Evolutionary conservation across 2,113 vertebrate genomes (phyloP), one percentile per base, ranked within the genome.

Genomic region (Mesitornis unicolor): DNA sequence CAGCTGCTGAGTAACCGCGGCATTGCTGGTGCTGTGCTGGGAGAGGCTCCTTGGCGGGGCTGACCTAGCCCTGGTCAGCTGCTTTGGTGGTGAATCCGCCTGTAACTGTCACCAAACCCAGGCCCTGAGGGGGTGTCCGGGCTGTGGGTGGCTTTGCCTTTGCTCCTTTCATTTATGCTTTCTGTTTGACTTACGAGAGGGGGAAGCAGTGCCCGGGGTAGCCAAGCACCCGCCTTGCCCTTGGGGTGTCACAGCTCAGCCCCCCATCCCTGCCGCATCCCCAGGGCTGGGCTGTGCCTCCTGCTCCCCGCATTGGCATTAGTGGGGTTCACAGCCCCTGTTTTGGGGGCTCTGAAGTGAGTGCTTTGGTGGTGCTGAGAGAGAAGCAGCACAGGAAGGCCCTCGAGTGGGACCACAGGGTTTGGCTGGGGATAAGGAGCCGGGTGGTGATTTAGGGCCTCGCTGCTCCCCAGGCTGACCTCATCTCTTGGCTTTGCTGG

Each of bases 321-420:
- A 7, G 5, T 0, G 28, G 53, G 19, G 63, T 11, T 59, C 68
- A 3, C 57, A 64, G 64, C 54, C 7, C 15, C 43, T 20, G 6
- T 4, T 50, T 6, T 38, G 29, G 47, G 69, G 61, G 13, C 19
- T 43, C 48, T 1, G 1, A 35, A 69, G 47, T 0, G 21, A 21
- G 29, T 29, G 20, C 9, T 29, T 36, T 11, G 54, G 25, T 40
- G 33, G 21, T 63, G 71, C 18, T 1, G 2, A 15, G 59, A 63
- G 10, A 22, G 22, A 12, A 20, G 70, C 1, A 7, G 35, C 5
- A 0, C 13, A 5, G 64, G 13, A 31, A 15, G 6, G 16, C 13
- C 11, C 50, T 1, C 0, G 15, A 19, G 43, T 0, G 0, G 10
- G 15, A 38, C 65, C 0, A 0, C 15, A 1, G 59, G 16, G 16